Evolutionary conservation across 2,113 vertebrate genomes (phyloP), one percentile per base, ranked within the genome.

Genomic region (Orcinus orca): DNA sequence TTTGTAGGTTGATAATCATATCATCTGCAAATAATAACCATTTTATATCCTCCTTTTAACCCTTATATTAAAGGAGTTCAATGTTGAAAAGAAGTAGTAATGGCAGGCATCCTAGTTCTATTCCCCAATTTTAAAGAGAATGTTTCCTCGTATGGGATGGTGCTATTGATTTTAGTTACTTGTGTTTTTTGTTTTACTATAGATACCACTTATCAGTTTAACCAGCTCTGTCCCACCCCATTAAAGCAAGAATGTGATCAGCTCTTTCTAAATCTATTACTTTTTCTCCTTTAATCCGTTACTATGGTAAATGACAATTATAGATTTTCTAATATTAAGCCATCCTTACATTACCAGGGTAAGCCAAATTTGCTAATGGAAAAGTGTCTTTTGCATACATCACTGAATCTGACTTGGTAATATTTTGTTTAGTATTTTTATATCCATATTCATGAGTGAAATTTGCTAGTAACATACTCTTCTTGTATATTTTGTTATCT

Each of bases 231-330:
- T 8, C 29, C 8, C 7, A 23, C 12, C 20, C 26, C n/a, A 11
- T 67, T 58, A 87, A 73, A 74, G 38, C 38, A 93, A 11, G 23
- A 90, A 63, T 71, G 31, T 63, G 8, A 81, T 85, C 12, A 73
- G 26, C 31, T 87, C 83, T 93, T 79, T 74, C 65, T 81, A 74
- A 77, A 89, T 82, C 7, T 84, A 41, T 71, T 63, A 60, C 7
- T 85, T 96, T 80, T 81, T 41, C 47, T 83, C 17, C 67, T 82
- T 68, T 36, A 82, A 74, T n/a, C 80, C 87, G 36, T 87, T 90
- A 90, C 44, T 41, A 93, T 31, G 50, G 53, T 8, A 82, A 79
- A 67, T 53, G n/a, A 83, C 18, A 95, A 47, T 44, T 10, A 44
- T 0, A 82, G 23, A 70, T 73, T 82, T 96, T 36, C 47, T 87